Evolutionary conservation across 2,113 vertebrate genomes (phyloP).

Genomic region (Syrmaticus mikado): DNA sequence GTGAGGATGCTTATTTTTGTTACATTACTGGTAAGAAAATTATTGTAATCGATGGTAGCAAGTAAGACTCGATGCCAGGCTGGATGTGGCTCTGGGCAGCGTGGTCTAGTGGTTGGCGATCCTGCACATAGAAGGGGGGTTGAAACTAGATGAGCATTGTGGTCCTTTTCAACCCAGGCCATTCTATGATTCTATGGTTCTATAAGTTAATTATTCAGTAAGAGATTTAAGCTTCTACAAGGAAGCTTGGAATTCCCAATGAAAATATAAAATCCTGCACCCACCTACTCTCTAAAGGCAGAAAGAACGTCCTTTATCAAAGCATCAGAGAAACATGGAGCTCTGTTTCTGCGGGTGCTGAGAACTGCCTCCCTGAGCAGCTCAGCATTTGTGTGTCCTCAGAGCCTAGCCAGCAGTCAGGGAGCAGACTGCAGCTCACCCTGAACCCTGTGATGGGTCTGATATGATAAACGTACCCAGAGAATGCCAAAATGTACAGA

Average conservation of each 20-base stretch:
- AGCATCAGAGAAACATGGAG: neutral
- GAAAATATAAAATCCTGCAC: neutral
- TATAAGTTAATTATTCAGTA: neutral
- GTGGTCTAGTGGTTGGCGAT: too few species aligned
- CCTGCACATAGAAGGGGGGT: too few species aligned
- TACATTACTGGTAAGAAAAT: neutral
- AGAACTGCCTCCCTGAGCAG: neutral
- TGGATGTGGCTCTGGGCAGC: too few species aligned
- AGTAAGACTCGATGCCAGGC: neutral
- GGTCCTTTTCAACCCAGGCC: too few species aligned
- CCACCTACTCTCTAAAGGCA: neutral
- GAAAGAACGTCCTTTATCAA: neutral
- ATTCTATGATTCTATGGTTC: too few species aligned
- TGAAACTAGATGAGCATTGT: too few species aligned
- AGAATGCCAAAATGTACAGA: neutral
- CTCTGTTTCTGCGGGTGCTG: neutral
- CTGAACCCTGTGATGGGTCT: too few species aligned
- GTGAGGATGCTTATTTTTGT: neutral
- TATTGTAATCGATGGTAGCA: neutral
- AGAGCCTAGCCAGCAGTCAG: too few species aligned
- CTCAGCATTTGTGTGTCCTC: neutral
- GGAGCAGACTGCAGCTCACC: neutral
- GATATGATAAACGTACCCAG: neutral
- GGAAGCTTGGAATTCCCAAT: neutral
- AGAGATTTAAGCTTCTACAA: neutral